Base-by-base conservation (phyloP, 2,888 invertebrate genomes). In the Andrena bicolor region DNA sequence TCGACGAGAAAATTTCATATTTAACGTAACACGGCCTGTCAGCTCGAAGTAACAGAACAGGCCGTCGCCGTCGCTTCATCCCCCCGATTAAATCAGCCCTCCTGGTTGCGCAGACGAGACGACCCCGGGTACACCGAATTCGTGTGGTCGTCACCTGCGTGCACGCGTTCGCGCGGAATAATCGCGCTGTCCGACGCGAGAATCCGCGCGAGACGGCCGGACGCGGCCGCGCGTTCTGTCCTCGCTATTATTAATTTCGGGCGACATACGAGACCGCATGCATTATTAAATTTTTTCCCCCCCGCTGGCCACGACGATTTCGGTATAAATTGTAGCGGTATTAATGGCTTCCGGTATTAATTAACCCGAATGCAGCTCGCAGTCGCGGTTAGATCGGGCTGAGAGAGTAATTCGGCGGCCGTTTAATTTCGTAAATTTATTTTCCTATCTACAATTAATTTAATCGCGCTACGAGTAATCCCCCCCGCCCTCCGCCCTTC, bases 351-450 rank as follows among this genome's bases (percentile, higher is more conserved):
- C 56, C 66, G 49, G 32, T 68, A 77, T 73, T 80, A 77, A 80
- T 81, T 81, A 78, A 81, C 69, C 48, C 10, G 72, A 51, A 32
- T 20, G 56, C 20, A 28, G 10, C 35, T 23, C 26, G 60, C 16
- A 16, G 41, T 13, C 61, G 32, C 20, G 16, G n/a, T 41, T 28
- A 53, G 23, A 53, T 53, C 13, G 51, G 41, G 26, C 48, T 49
- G 56, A 53, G 51, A 78, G 68, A 69, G 78, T 74, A 74, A 78
- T 80, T 77, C 56, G 70, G 60, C 60, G 53, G 60, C n/a, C 60
- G 78, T 78, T 78, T 65, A 74, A 81, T 81, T 74, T 74, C 65
- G 48, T 16, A 26, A 74, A 81, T 81, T 73, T 81, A 78, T 81
- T 69, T 78, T 64, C 73, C 56, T 41, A 73, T 79, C 49, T 58